Base-by-base conservation (phyloP, 2,797 vertebrate genomes). In the Meda fulgida region DNA sequence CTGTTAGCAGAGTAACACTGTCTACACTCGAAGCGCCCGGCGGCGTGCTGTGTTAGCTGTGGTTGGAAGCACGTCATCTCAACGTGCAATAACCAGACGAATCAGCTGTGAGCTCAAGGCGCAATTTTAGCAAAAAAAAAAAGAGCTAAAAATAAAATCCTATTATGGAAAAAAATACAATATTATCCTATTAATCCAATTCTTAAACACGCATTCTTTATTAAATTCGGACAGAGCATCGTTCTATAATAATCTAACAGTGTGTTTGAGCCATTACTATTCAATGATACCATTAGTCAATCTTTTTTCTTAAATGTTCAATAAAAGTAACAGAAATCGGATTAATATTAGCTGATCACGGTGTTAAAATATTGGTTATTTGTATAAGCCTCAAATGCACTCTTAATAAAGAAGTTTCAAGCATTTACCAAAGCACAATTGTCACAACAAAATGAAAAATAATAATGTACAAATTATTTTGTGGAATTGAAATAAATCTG, bases 1-100 rank as follows among this genome's bases (percentile, higher is more conserved):
- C 13, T 63, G 55, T 63, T 63, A 48, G 69, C 80, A 63, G 13
- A n/a, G 38, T n/a, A 60, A 46, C 67, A 43, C 80, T 13, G 53
- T 34, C 40, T n/a, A 48, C 40, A 0, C 21, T 65, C 46, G 40
- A 65, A 65, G 43, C 9, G 51, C 26, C 9, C 23, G n/a, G 16
- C 51, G 38, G 0, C 11, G 36, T 11, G 18, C n/a, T 14, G 38
- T 16, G 18, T 43, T 38, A 79, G 78, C 26, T 48, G 14, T 40
- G 43, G 58, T n/a, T 58, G 53, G 18, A 36, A 66, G 29, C 58
- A 66, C 58, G 9, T 75, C 40, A 48, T 36, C 40, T 75, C 29
- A 29, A 76, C 4, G 6, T 26, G 29, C 48, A 75, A 46, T 26
- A n/a, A 34, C 71, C 73, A 18, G 19, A 66, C 6, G 3, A 76